Base-by-base conservation (phyloP, 2,888 invertebrate species). In the Nysson spinosus region DNA sequence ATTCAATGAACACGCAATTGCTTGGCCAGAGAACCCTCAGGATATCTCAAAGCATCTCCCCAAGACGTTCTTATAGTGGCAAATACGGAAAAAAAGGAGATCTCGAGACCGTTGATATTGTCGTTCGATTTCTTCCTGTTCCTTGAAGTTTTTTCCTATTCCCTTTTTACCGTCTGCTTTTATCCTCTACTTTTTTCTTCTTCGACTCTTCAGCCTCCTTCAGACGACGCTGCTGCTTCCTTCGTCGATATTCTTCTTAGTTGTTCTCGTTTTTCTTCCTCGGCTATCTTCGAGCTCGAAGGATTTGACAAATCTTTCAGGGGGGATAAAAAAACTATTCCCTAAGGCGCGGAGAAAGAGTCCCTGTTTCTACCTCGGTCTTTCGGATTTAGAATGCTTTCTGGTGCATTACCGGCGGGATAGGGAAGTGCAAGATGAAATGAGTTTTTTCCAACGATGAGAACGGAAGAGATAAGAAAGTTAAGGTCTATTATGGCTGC, bases 31-130 rank as follows among this genome's bases (percentile, higher is more conserved):
- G 43, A 43, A n/a, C 47, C 43, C 54, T 9, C 19, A 39, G 43
- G 65, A 50, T 28, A 39, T 44, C 63, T n/a, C 11, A 42, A 6
- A 12, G 14, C 63, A 40, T 40, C 46, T 46, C 49, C 6, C 52
- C 49, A 24, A 30, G 43, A 11, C 34, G 46, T n/a, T 37, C 19
- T 52, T 40, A 32, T 56, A 19, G 14, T 11, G 4, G 6, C 30
- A 22, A 49, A 22, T 47, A 52, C 26, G 22, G 9, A 62, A 43
- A 52, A 55, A 30, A 20, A 20, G 12, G 28, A 26, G 2, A 11
- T n/a, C n/a, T n/a, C n/a, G 6, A 51, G 17, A 26, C 30, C 22
- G 16, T 28, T 30, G 42, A 9, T 30, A 32, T 37, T 34, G 54
- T 55, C 40, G 19, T 52, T 30, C 40, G 56, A 61, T 57, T 62